Evolutionary conservation across 2,797 vertebrate genomes (phyloP).

Genomic region (Amblyraja radiata): DNA sequence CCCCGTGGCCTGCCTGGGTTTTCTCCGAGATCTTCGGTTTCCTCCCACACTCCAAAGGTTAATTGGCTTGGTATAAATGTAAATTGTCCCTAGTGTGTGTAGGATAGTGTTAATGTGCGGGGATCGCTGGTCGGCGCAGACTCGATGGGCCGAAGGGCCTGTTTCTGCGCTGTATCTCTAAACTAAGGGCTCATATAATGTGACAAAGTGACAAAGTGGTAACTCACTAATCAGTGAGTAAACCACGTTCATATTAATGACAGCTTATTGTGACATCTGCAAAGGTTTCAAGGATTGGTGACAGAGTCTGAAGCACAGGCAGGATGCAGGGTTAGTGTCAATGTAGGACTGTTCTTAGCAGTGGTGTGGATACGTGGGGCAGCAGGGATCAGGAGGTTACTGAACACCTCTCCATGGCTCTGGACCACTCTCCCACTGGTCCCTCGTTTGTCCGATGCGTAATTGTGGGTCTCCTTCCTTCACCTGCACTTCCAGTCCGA

Average conservation of each 20-base stretch:
- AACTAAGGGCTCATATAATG: not conserved
- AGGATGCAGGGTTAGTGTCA: not conserved
- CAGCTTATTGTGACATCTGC: not conserved
- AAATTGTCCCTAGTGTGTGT: too few relatives aligned
- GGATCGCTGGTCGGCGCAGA: too few relatives aligned
- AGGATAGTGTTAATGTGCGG: too few relatives aligned
- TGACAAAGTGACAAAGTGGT: not conserved
- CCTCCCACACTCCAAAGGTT: too few relatives aligned
- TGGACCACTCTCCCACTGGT: too few relatives aligned
- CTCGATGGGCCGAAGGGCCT: too few relatives aligned
- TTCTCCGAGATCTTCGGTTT: too few relatives aligned
- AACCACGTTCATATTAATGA: not conserved
- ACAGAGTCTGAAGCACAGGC: not conserved
- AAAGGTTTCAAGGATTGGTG: not conserved
- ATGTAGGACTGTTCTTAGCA: not conserved
- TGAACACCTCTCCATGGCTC: not conserved
- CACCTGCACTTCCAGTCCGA: constrained; percentile 63
- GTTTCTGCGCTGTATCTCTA: too few relatives aligned
- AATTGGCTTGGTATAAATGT: too few relatives aligned
- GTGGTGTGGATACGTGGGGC: not conserved
- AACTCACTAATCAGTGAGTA: not conserved
- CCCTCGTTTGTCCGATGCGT: not conserved
- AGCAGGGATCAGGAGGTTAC: not conserved
- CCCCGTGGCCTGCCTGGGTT: too few relatives aligned
- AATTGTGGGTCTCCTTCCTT: constrained; percentile 40